Evolutionary conservation across 2,797 vertebrate species (phyloP).

Genomic region (Aplochiton taeniatus): DNA sequence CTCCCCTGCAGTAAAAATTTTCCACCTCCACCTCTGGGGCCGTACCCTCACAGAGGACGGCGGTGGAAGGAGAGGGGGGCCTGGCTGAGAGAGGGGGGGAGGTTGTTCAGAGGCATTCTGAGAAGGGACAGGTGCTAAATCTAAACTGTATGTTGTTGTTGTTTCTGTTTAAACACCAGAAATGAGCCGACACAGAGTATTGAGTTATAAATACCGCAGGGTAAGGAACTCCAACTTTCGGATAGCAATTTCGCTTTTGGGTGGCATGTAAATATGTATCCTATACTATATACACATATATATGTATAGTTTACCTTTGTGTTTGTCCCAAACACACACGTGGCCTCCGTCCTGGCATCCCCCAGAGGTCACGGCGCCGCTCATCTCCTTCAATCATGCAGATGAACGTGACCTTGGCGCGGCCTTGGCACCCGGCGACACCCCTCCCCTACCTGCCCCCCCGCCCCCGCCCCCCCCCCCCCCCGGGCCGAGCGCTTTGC

Average conservation of each 20-base stretch:
- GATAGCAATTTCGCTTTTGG: too few relatives aligned
- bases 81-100: too few relatives aligned
- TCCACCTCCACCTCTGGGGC: conserved; percentile 24
- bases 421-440: conserved; percentile 69
- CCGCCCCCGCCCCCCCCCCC: conserved; percentile 38
- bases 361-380: conserved; percentile 70
- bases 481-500: conserved; percentile 68
- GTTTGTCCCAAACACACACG: neutral
- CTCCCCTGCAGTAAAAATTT: too few relatives aligned
- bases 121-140: too few relatives aligned
- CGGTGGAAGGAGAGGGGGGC: conserved; percentile 4
- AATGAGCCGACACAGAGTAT: too few relatives aligned
- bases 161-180: too few relatives aligned
- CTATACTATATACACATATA: too few relatives aligned
- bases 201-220: too few relatives aligned
- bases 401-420: conserved; percentile 73
- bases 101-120: conserved; percentile 21
- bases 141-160: too few relatives aligned
- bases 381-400: conserved; percentile 73
- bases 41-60: neutral
- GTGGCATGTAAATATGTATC: too few relatives aligned
- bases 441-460: conserved; percentile 55
- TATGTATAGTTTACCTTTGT: too few relatives aligned
- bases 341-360: conserved; percentile 27
- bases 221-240: too few relatives aligned